Conservation (phyloP, 2,888 invertebrate genomes). For the Sipha maydis region DNA sequence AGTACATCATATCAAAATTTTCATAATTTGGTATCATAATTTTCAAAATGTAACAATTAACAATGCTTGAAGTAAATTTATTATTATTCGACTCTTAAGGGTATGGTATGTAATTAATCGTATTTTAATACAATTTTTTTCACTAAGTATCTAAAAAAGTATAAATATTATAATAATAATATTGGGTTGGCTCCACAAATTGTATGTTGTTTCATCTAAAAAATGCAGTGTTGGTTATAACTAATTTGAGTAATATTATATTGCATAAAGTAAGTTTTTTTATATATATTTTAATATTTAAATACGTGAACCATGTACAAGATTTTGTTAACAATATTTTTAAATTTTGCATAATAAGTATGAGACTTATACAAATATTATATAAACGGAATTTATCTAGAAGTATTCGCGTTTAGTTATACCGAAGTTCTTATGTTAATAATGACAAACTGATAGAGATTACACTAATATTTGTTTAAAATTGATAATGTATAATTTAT, state of each 20-base stretch:
- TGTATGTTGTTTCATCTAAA: constrained; percentile 28
- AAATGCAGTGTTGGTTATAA: background rate
- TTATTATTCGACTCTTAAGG: background rate
- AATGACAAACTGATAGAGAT: background rate
- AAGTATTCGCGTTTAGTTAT: background rate
- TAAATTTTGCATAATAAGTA: background rate
- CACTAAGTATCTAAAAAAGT: background rate
- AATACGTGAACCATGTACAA: background rate
- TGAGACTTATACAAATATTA: background rate
- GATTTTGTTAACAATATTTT: background rate
- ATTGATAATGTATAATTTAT: background rate
- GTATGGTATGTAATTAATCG: background rate
- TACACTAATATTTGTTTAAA: constrained; percentile 15
- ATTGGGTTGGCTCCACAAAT: background rate
- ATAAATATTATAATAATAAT: background rate
- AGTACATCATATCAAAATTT: no score
- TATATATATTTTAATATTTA: background rate
- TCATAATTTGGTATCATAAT: background rate
- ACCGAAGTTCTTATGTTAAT: background rate
- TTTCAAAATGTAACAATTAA: background rate
- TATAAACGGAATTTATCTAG: background rate
- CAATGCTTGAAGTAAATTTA: background rate
- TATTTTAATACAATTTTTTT: background rate
- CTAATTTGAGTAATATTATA: constrained; percentile 21
- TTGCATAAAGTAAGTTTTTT: constrained; percentile 5